Evolutionary conservation across 2,797 vertebrate species (phyloP).

Genomic region (Pangasius larnaudii): DNA sequence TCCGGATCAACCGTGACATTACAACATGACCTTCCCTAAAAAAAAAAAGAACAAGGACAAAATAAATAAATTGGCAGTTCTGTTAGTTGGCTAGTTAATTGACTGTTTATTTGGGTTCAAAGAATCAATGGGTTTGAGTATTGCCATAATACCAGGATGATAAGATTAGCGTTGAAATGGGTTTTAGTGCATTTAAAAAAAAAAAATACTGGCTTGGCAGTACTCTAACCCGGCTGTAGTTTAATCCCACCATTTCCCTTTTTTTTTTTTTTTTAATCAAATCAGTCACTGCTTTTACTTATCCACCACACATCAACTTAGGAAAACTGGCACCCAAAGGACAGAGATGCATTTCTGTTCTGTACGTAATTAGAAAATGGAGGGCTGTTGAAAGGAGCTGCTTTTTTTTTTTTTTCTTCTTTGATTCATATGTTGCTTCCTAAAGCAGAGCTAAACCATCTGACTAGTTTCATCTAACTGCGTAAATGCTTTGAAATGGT

Average conservation of each 20-base stretch:
- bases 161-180: background rate
- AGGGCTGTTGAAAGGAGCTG: background rate
- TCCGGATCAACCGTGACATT: background rate
- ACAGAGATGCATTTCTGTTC: background rate
- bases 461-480: background rate
- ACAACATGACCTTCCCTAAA: background rate
- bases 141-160: background rate
- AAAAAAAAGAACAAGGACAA: background rate
- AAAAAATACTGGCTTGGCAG: background rate
- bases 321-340: background rate
- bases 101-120: background rate
- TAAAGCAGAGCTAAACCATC: background rate
- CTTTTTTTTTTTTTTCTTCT: background rate
- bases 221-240: background rate
- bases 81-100: background rate
- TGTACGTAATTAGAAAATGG: slow-evolving; percentile 1
- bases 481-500: slow-evolving; percentile 31
- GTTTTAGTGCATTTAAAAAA: background rate
- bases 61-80: background rate
- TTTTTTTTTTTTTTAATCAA: background rate
- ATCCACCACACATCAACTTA: background rate
- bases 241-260: background rate
- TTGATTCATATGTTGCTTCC: background rate
- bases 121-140: background rate
- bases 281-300: slow-evolving; percentile 1